Base-by-base conservation (phyloP, 2,113 vertebrate species). In the Callocephalon fimbriatum region DNA sequence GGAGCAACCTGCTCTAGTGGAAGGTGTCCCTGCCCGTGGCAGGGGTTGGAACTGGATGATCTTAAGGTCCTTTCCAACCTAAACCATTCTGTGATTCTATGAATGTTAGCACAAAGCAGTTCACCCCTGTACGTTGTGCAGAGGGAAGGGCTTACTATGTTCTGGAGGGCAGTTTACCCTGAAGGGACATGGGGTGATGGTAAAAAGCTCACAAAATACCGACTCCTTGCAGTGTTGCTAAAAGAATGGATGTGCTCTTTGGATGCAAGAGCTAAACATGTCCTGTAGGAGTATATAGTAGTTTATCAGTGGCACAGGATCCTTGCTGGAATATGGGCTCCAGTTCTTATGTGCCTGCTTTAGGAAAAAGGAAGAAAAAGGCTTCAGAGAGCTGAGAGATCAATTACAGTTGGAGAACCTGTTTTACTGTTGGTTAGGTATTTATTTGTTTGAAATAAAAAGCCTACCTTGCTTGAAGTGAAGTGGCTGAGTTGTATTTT, bases 401-500 rank as follows among this genome's bases (percentile, higher is more conserved):
- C 5, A 5, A 40, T 89, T 88, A 67, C 63, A 84, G 76, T 48
- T 94, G 65, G 80, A 65, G 81, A 95, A 62, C 83, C 62, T 92
- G 54, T 77, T 92, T 74, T 84, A 44, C 38, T 71, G 45, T 86
- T 80, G 44, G 9, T 5, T 59, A 14, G 4, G 65, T 35, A 31
- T 15, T 35, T 70, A 3, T 35, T 66, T 38, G 48, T 70, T 23
- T 23, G 0, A 6, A 45, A 56, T 48, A n/a, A 77, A 71, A 87
- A 59, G 29, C 16, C 56, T 67, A 51, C 8, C 78, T 68, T 73
- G 23, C 50, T 70, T 81, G 56, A 86, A 65, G 67, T 88, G 38
- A 92, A 92, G 58, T 92, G 45, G 2, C 29, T 71, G 38, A 59
- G 21, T 50, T 94, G 18, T 74, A 13, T 81, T 87, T 85, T 89